These are phyloP conservation scores for Amblyopsis hoosieri DNA, from an alignment of 2,797 vertebrate genomes.

Conservation along the genomic window DNA sequence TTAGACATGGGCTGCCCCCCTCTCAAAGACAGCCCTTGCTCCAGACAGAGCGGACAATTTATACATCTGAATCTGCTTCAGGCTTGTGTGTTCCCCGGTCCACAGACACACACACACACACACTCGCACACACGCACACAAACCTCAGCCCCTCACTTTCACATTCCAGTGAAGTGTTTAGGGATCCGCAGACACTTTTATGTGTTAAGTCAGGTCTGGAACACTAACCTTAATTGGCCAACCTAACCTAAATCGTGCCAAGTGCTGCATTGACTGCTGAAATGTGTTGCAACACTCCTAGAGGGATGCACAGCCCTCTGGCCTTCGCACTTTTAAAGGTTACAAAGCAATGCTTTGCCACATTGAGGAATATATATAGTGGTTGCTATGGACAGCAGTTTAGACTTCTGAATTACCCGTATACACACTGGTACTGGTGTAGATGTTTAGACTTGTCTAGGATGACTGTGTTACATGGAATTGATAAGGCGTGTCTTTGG, in stretches of 20 bases:
- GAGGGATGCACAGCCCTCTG: too few relatives aligned
- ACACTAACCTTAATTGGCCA: slow-evolving; percentile 56
- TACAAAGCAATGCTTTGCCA: too few relatives aligned
- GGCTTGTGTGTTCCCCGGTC: slow-evolving; percentile 17
- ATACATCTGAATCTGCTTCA: slow-evolving; percentile 20
- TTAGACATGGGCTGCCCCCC: slow-evolving; percentile 11
- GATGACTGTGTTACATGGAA: too few relatives aligned
- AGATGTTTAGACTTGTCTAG: too few relatives aligned
- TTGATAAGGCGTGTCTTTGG: too few relatives aligned
- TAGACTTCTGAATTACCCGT: too few relatives aligned
- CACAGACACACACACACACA: slow-evolving; percentile 1
- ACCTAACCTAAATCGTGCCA: background rate
- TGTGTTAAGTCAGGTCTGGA: slow-evolving; percentile 59
- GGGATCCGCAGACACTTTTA: slow-evolving; percentile 45
- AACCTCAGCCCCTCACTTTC: background rate
- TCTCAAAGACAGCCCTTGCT: slow-evolving; percentile 39
- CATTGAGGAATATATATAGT: too few relatives aligned
- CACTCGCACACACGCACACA: slow-evolving; percentile 13
- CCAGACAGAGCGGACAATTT: slow-evolving; percentile 38
- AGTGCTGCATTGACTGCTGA: too few relatives aligned
- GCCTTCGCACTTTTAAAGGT: too few relatives aligned
- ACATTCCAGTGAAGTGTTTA: slow-evolving; percentile 23
- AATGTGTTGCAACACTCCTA: too few relatives aligned
- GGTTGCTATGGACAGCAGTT: too few relatives aligned
- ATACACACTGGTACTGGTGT: too few relatives aligned